Evolutionary conservation across 2,888 invertebrate genomes (phyloP), one percentile per base, ranked within the genome.

Genomic region (Willowsia nigromaculata): DNA sequence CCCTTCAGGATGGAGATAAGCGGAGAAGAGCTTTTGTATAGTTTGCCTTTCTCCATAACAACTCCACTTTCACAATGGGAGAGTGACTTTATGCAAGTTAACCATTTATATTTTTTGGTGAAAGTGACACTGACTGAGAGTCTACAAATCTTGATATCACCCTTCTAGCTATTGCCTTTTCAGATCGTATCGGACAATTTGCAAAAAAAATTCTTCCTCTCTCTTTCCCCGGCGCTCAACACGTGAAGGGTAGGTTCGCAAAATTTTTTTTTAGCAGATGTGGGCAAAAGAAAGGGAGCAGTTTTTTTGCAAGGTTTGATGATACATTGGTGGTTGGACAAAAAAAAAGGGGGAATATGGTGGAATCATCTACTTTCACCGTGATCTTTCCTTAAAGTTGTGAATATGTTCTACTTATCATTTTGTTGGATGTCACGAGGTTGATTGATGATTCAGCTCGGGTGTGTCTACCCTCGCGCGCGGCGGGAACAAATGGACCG

Each of bases 1-100:
- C 33, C 83, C 71, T 68, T 84, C 59, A 68, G 68, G 68, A 59
- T 33, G 53, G 27, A 84, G 83, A 84, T 84, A 84, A 84, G 59
- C 50, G n/a, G n/a, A 71, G 53, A 53, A 84, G 53, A 71, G 40
- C 40, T 62, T 3, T 62, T 13, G 37, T 37, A 15, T 43, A 11
- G 13, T 43, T 4, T 13, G 5, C 13, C 22, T 22, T 18, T 3
- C 22, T 40, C 22, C 11, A 5, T 11, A 30, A 68, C 62, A 1
- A 15, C 50, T 18, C n/a, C 18, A 18, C 50, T 18, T 18, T 50
- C 40, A 6, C 40, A 40, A 40, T 40, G n/a, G n/a, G n/a, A n/a
- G n/a, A n/a, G n/a, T n/a, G 7, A 15, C 4, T 22, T 68, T 68
- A 18, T 37, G 22, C 40, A 68, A 68, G 68, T 68, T n/a, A n/a